Percentiles rank a stretch among this genome's conserved stretches.
These are phyloP conservation scores for Brachyptera putata DNA, from an alignment of 2,888 invertebrate genomes.

Conservation along the genomic window DNA sequence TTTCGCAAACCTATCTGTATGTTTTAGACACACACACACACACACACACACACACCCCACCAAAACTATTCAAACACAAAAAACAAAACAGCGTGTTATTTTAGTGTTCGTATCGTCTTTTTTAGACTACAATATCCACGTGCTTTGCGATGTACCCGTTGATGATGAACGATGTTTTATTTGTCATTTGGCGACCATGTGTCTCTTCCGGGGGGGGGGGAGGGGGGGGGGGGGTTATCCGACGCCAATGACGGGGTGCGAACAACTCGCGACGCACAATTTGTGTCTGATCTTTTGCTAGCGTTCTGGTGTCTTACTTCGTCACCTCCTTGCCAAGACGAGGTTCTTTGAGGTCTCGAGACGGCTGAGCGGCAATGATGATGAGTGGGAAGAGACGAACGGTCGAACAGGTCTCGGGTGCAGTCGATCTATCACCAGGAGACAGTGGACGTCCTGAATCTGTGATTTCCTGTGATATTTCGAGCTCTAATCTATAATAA, in stretches of 20 bases:
- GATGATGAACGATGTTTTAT: conserved; percentile 30
- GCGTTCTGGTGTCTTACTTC: not conserved
- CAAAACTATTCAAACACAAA: not conserved
- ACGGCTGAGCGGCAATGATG: too few relatives aligned
- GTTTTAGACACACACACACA: not conserved
- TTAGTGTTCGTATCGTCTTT: conserved; percentile 1
- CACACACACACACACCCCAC: not conserved
- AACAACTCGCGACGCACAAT: conserved; percentile 8
- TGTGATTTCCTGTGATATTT: conserved; percentile 8
- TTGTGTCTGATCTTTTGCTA: conserved; percentile 11
- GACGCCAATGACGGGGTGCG: not conserved
- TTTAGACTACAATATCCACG: conserved; percentile 12
- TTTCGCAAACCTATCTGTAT: not conserved
- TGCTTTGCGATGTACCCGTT: conserved; percentile 4
- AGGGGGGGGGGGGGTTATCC: too few relatives aligned
- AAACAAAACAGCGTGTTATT: conserved; percentile 9
- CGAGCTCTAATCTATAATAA: not conserved
- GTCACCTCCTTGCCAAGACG: conserved; percentile 13
- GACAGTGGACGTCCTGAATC: not conserved
- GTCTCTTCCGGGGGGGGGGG: conserved; percentile 30
- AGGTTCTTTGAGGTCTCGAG: too few relatives aligned
- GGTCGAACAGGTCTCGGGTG: not conserved
- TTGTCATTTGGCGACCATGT: conserved; percentile 31
- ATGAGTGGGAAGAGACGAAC: too few relatives aligned
- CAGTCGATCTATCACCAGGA: not conserved